phyloP scores from a whole-genome alignment of 2,888 invertebrate species.

The Xestia sexstrigata region DNA sequence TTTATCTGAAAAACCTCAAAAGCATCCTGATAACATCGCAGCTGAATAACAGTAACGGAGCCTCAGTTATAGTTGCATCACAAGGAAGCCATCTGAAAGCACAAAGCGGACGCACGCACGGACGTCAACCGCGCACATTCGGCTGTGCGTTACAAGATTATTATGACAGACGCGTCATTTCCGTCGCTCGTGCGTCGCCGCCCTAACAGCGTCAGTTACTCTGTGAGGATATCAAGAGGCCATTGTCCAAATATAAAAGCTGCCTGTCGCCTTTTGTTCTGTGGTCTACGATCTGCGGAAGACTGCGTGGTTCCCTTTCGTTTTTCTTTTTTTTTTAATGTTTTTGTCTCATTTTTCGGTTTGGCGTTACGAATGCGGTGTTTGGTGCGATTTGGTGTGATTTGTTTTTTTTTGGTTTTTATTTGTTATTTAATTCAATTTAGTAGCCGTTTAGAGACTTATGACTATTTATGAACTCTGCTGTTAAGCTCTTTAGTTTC shows the following conservation, averaged over 20 bases:
- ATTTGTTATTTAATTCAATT: neutral
- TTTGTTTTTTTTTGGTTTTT: neutral
- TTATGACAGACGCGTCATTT: slow-evolving; percentile 83
- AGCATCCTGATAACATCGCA: neutral
- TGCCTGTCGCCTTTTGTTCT: slow-evolving; percentile 74
- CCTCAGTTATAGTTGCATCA: neutral
- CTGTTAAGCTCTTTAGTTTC: no score
- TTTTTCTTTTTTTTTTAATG: slow-evolving; percentile 36
- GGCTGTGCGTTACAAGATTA: slow-evolving; percentile 69
- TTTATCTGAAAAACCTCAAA: neutral
- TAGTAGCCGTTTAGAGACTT: neutral
- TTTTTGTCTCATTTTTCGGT: slow-evolving; percentile 42
- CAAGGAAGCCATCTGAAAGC: slow-evolving; percentile 25
- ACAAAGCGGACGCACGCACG: slow-evolving; percentile 31
- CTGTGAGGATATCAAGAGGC: slow-evolving; percentile 75
- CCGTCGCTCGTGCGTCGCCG: slow-evolving; percentile 71
- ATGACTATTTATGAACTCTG: no score
- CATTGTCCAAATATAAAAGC: slow-evolving; percentile 81
- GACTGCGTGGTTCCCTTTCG: slow-evolving; percentile 65
- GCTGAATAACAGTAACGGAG: neutral
- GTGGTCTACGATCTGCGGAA: slow-evolving; percentile 64
- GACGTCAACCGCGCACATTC: slow-evolving; percentile 55
- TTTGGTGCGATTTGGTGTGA: slow-evolving; percentile 16
- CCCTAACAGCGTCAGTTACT: slow-evolving; percentile 76
- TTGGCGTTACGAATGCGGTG: slow-evolving; percentile 12